Base-by-base conservation (phyloP, 1,140 invertebrate species). In the Gonioctena quinquepunctata region DNA sequence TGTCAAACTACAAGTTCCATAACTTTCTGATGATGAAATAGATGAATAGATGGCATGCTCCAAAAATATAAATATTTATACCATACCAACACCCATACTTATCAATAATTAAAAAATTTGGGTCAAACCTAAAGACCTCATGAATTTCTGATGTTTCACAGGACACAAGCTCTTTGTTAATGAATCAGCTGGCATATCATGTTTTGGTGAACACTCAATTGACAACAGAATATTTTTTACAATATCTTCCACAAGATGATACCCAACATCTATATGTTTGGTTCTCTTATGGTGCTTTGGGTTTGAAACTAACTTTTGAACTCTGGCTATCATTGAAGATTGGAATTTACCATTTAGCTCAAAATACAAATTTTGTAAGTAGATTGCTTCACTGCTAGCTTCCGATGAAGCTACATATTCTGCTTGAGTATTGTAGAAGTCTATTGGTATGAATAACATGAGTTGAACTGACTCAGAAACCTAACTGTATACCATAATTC, bases 361-460 rank as follows among this genome's bases (percentile, higher is more conserved):
- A 48, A 27, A n/a, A 25, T 71, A 21, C 70, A 70, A 19, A 57
- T 63, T 68, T 52, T 52, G 66, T 25, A 77, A 67, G 65, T 72
- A 80, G 42, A 77, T 66, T 6, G 66, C 65, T 71, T 81, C 79
- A 66, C 77, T 80, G 7, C 57, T 56, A 83, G 50, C 18, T 1
- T 54, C 50, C 11, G 50, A 54, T n/a, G 18, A n/a, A 22, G 50
- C 18, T 54, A 54, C 79, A 63, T 83, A 84, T 65, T 86, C 83
- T 0, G 84, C 79, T 74, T 85, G 82, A 8, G 79, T 82, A 28
- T 70, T 80, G 5, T 79, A 83, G 7, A 75, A 85, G 78, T 73
- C 83, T 83, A 80, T 83, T 85, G 68, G 70, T 83, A 84, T 68
- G 77, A 66, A 76, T 60, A 79, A 28, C 25, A 50, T n/a, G 72